Evolutionary conservation across 2,888 invertebrate genomes (phyloP).

Genomic region (Dione juno): DNA sequence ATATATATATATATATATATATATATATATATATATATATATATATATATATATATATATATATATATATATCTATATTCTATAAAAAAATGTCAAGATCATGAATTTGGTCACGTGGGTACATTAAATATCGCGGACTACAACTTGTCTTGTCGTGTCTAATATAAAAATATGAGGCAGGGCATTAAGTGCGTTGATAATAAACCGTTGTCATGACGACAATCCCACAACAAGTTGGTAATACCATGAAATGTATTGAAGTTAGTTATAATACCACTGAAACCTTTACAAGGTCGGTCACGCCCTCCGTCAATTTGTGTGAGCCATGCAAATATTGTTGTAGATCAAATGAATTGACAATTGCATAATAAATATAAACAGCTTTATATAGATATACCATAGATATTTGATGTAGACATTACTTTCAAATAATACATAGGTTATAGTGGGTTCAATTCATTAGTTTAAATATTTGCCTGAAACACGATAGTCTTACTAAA

Average conservation of each 20-base stretch:
- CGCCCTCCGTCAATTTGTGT: conserved; percentile 24
- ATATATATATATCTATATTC: too few species aligned
- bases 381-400: background rate
- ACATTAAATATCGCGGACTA: background rate
- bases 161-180: background rate
- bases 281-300: conserved; percentile 36
- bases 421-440: too few species aligned
- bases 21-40: too few species aligned
- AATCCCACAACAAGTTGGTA: conserved; percentile 35
- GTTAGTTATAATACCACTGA: conserved; percentile 30
- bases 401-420: too few species aligned
- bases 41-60: too few species aligned
- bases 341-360: background rate
- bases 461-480: too few species aligned
- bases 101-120: too few species aligned
- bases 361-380: background rate
- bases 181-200: conserved; percentile 27
- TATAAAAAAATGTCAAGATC: too few species aligned
- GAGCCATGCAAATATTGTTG: background rate
- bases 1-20: too few species aligned
- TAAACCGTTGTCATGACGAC: conserved; percentile 40
- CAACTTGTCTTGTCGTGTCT: too few species aligned
- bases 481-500: too few species aligned
- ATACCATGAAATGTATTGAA: conserved; percentile 36
- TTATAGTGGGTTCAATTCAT: too few species aligned